Percentiles rank a stretch among this genome's conserved stretches.
Conservation (phyloP, 2,888 invertebrate genomes). For the Amorpha juglandis region DNA sequence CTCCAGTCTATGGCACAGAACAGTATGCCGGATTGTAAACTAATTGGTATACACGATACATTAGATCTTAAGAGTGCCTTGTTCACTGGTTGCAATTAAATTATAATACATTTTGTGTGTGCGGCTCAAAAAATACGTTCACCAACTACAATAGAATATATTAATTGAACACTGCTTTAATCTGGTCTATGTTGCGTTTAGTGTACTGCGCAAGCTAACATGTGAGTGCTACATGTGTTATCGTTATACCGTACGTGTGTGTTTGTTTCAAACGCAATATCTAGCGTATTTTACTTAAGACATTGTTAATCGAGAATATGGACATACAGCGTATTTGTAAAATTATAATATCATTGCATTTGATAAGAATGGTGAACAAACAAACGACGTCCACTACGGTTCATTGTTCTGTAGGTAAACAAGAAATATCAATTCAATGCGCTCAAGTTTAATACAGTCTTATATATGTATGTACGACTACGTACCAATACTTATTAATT, state of each 20-base stretch:
- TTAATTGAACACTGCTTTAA: slow-evolving; percentile 18
- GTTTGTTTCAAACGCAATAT: not conserved
- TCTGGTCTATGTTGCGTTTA: slow-evolving; percentile 17
- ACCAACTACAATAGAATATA: not conserved
- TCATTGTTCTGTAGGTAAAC: not conserved
- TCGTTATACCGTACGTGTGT: not conserved
- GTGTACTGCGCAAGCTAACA: slow-evolving; percentile 5
- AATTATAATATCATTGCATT: slow-evolving; percentile 7
- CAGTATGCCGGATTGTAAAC: not conserved
- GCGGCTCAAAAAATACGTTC: not conserved
- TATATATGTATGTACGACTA: not conserved
- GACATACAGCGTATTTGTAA: not conserved
- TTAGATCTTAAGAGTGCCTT: not conserved
- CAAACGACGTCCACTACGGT: not conserved
- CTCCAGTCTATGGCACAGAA: not conserved
- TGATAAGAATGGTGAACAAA: not conserved
- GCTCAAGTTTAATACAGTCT: slow-evolving; percentile 10
- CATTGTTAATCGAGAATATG: not conserved
- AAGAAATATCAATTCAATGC: not conserved
- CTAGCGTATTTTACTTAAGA: not conserved
- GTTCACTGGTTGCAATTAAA: not conserved
- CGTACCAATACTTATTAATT: slow-evolving; percentile 1
- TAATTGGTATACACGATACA: not conserved
- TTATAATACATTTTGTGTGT: not conserved
- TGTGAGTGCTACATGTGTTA: not conserved